These are phyloP conservation scores for Sphaerodactylus townsendi DNA, from an alignment of 2,113 vertebrate species.

Conservation along the genomic window DNA sequence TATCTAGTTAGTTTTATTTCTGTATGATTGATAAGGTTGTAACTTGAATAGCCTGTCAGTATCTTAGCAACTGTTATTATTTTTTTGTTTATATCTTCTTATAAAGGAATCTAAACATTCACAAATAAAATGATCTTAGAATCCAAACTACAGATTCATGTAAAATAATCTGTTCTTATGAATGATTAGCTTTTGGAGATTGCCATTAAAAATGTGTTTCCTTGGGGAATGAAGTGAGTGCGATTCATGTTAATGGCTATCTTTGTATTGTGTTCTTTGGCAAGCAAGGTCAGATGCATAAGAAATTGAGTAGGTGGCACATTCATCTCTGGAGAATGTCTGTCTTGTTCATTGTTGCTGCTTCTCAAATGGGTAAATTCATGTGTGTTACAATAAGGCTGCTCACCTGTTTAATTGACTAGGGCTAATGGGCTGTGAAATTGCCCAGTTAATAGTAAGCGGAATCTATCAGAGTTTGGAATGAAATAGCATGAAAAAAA, in stretches of 20 bases:
- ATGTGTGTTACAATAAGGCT: constrained; percentile 16
- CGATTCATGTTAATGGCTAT: background rate
- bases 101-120: too few relatives aligned
- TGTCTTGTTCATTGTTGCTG: constrained; percentile 28
- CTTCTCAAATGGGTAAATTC: background rate
- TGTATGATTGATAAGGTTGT: too few relatives aligned
- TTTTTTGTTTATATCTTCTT: too few relatives aligned
- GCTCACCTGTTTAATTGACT: constrained; percentile 43
- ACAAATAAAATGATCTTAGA: too few relatives aligned
- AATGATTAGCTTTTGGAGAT: constrained; percentile 16
- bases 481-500: constrained; percentile 35
- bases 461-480: constrained; percentile 38
- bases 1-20: too few relatives aligned
- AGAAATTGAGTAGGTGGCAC: constrained; percentile 23
- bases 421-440: constrained; percentile 48
- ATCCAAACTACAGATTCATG: too few relatives aligned
- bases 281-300: constrained; percentile 6
- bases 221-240: background rate
- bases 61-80: too few relatives aligned
- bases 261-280: background rate
- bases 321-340: constrained; percentile 17
- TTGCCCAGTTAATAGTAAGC: constrained; percentile 22
- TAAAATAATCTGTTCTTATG: constrained; percentile 5
- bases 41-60: too few relatives aligned
- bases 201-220: constrained; percentile 1